phyloP scores from a whole-genome alignment of 2,888 invertebrate genomes.

The Acanthosoma haemorrhoidale region DNA sequence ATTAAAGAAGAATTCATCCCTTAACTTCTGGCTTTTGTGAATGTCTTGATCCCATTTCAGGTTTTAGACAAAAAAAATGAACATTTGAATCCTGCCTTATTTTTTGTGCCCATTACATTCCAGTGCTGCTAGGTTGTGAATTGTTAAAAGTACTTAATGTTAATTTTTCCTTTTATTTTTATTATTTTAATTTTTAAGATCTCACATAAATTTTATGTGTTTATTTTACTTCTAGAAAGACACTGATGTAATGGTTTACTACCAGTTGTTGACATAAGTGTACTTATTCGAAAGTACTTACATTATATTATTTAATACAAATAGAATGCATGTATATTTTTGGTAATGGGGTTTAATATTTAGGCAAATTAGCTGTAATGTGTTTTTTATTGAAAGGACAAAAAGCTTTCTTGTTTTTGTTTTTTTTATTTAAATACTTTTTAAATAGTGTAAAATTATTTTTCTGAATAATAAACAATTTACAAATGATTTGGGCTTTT shows the following conservation, averaged over 20 bases:
- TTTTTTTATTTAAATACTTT: constrained; percentile 4
- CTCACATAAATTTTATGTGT: not conserved
- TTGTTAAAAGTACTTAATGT: not conserved
- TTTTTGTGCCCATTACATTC: not conserved
- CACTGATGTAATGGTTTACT: not conserved
- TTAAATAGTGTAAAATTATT: constrained; percentile 3
- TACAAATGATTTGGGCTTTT: constrained; percentile 11
- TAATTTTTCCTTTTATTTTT: not conserved
- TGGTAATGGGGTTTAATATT: constrained; percentile 10
- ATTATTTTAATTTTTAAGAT: not conserved
- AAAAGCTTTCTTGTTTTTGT: not conserved
- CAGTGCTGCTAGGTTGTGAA: not conserved
- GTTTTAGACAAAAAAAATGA: too few relatives aligned
- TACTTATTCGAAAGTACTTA: not conserved
- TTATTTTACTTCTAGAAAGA: not conserved
- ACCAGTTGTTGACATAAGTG: not conserved
- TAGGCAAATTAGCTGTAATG: constrained; percentile 10
- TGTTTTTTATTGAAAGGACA: not conserved
- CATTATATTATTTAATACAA: not conserved
- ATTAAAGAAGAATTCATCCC: too few relatives aligned
- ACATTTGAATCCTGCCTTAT: too few relatives aligned
- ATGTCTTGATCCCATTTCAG: too few relatives aligned
- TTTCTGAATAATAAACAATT: constrained; percentile 16
- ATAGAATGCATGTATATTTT: constrained; percentile 8
- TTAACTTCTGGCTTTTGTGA: too few relatives aligned